phyloP scores from a whole-genome alignment of 2,888 invertebrate genomes.

The Amiota minor region DNA sequence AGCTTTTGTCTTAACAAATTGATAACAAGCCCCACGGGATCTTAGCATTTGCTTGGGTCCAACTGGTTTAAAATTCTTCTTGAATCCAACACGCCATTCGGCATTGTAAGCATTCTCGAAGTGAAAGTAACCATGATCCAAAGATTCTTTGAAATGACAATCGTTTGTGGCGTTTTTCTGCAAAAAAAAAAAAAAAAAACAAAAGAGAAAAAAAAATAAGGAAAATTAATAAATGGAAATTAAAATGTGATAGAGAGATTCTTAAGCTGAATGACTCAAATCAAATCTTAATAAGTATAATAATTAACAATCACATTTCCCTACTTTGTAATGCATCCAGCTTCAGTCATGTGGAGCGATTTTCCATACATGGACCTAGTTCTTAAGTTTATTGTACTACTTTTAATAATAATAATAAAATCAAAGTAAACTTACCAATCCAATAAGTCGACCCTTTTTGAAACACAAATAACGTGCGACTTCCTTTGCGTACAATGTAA shows the following conservation, averaged over 20 bases:
- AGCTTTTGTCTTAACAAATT: slow-evolving; percentile 60
- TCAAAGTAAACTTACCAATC: slow-evolving; percentile 63
- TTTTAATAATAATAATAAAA: slow-evolving; percentile 1
- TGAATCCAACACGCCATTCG: slow-evolving; percentile 65
- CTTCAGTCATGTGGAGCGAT: neutral
- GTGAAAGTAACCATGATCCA: slow-evolving; percentile 64
- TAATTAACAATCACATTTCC: too few species aligned
- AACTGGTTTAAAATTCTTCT: slow-evolving; percentile 61
- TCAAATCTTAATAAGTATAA: too few species aligned
- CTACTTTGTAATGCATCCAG: too few species aligned
- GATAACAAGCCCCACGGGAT: slow-evolving; percentile 58
- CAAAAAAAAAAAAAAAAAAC: slow-evolving; percentile 27
- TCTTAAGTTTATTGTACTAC: neutral
- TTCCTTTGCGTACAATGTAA: slow-evolving; percentile 69
- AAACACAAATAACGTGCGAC: slow-evolving; percentile 70
- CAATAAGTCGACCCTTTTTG: slow-evolving; percentile 66
- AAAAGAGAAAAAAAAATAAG: neutral
- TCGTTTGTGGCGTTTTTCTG: slow-evolving; percentile 67
- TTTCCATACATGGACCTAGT: neutral
- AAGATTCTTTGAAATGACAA: slow-evolving; percentile 68
- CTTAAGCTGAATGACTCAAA: neutral
- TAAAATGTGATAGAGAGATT: neutral
- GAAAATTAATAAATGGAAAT: too few species aligned
- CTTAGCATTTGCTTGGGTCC: slow-evolving; percentile 61
- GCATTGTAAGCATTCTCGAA: slow-evolving; percentile 65